Base-by-base conservation (phyloP, 2,113 vertebrate genomes). In the Psittacula cyanocephala region DNA sequence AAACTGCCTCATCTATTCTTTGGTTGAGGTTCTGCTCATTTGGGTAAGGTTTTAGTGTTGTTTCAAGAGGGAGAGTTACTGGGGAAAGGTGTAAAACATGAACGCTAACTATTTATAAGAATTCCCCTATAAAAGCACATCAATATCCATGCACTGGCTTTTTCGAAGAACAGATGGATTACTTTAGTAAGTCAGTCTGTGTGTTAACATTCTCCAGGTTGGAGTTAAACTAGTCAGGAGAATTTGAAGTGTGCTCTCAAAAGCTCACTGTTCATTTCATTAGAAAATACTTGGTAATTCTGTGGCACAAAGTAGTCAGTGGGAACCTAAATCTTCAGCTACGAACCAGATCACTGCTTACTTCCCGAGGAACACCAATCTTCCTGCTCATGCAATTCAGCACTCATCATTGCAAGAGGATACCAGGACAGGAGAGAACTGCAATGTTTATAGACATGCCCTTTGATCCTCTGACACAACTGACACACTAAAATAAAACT, bases 141-240 rank as follows among this genome's bases (percentile, higher is more conserved):
- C 46, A 31, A 10, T 44, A 49, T 5, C 20, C 41, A 44, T 0
- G 0, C 20, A 46, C 17, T 0, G 15, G 11, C 37, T n/a, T n/a
- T 44, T 86, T 78, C 22, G 11, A 52, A 67, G 23, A 63, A 33
- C 6, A 50, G 25, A 35, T 19, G 49, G 2, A 70, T 6, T 69
- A 23, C 33, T 64, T 53, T 29, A 75, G 23, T 37, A 82, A 25
- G 27, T 57, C 44, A 90, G 10, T 6, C 27, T 67, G 28, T 49
- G 47, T 59, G 39, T 25, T 71, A 75, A 46, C 7, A 5, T 69
- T 50, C 22, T 72, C 25, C 33, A 71, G 17, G 31, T 35, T 50
- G 47, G 50, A 60, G 43, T 53, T 80, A 46, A 80, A 49, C 13
- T 29, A 35, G 18, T 49, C 14, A 86, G 49, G 39, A 85, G 25